Conservation (phyloP, 1,140 invertebrate species). For the Camponotus pennsylvanicus region DNA sequence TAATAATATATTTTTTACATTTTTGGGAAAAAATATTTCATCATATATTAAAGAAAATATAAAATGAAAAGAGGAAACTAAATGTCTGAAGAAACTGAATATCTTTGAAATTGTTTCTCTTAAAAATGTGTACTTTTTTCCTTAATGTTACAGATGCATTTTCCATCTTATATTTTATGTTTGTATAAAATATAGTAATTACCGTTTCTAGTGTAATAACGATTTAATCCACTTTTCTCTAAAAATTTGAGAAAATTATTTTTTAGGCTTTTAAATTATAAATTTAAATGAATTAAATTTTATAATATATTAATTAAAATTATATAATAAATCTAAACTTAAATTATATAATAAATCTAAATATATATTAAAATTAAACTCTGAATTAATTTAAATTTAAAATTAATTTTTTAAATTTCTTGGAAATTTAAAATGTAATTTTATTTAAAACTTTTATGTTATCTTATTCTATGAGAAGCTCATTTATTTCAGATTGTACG, state of each 20-base stretch:
- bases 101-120: neutral
- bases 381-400: neutral
- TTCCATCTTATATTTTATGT: neutral
- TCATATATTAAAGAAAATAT: neutral
- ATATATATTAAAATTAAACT: neutral
- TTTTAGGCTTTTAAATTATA: neutral
- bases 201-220: neutral
- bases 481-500: constrained; percentile 78
- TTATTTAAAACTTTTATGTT: neutral
- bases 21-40: neutral
- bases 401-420: neutral
- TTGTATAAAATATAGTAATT: neutral
- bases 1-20: neutral
- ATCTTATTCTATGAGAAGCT: constrained; percentile 2
- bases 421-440: too few species aligned
- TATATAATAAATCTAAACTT: neutral
- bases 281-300: neutral
- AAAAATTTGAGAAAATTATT: neutral
- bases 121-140: neutral
- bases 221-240: neutral
- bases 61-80: neutral
- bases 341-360: neutral
- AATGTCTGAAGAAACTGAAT: neutral
- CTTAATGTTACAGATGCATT: neutral
- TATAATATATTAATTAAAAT: neutral